phyloP scores from a whole-genome alignment of 2,888 invertebrate species.

The Oligia fasciuncula region DNA sequence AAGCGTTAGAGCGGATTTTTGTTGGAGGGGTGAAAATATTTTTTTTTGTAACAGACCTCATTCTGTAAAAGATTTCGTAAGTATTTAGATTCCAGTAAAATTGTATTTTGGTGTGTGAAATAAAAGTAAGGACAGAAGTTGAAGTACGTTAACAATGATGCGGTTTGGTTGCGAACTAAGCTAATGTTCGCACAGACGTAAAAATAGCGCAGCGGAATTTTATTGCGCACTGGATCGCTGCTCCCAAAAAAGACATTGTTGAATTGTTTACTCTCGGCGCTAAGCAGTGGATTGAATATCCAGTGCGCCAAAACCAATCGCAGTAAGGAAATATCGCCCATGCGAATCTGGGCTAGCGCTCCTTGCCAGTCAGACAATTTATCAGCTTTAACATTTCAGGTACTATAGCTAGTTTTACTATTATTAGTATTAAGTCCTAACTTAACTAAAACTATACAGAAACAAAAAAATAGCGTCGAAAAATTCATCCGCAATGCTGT shows the following conservation, averaged over 20 bases:
- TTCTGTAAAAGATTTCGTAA: background rate
- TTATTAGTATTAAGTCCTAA: background rate
- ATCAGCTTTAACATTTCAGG: background rate
- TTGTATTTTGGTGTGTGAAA: background rate
- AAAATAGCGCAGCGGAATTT: too few relatives aligned
- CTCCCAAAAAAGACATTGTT: too few relatives aligned
- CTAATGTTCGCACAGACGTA: too few relatives aligned
- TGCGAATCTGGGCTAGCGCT: too few relatives aligned
- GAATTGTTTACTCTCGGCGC: too few relatives aligned
- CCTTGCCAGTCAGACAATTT: background rate
- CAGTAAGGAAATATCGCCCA: too few relatives aligned
- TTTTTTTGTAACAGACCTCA: slow-evolving; percentile 8
- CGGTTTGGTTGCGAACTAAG: background rate
- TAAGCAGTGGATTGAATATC: too few relatives aligned
- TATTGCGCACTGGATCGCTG: too few relatives aligned
- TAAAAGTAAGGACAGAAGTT: background rate
- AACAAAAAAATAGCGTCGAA: too few relatives aligned
- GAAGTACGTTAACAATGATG: background rate
- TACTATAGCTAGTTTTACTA: background rate
- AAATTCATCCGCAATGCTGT: too few relatives aligned
- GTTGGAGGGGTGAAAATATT: background rate
- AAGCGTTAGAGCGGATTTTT: slow-evolving; percentile 32
- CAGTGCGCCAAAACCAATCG: too few relatives aligned
- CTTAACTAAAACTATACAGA: too few relatives aligned
- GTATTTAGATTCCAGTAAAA: slow-evolving; percentile 3